Evolutionary conservation across 2,888 invertebrate genomes (phyloP).

Genomic region (Conomelus anceps): DNA sequence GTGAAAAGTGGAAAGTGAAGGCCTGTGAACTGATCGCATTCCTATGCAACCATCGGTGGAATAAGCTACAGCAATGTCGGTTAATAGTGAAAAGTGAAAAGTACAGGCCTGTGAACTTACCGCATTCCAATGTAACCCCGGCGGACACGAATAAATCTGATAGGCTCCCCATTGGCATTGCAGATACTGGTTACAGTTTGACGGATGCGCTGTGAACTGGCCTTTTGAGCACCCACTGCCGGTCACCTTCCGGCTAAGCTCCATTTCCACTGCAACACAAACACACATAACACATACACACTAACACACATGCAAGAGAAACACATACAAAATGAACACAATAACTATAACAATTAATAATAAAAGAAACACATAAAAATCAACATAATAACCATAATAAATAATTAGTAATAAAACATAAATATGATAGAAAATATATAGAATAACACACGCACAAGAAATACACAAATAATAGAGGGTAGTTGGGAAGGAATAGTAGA

Average conservation of each 20-base stretch:
- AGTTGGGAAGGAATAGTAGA: too few species aligned
- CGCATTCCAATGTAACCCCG: constrained; percentile 67
- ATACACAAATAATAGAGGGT: too few species aligned
- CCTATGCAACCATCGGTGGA: too few species aligned
- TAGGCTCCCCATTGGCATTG: constrained; percentile 74
- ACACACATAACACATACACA: constrained; percentile 1
- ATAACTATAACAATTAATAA: too few species aligned
- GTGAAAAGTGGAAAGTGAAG: too few species aligned
- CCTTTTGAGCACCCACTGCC: constrained; percentile 32
- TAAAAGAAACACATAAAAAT: background rate
- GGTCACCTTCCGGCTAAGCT: background rate
- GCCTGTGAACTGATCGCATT: too few species aligned
- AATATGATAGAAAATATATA: too few species aligned
- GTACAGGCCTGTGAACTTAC: constrained; percentile 41
- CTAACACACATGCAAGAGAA: too few species aligned
- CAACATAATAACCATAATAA: too few species aligned
- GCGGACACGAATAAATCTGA: constrained; percentile 62
- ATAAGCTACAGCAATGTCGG: too few species aligned
- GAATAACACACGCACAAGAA: too few species aligned
- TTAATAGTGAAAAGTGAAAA: background rate
- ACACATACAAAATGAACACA: background rate
- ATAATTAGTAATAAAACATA: too few species aligned
- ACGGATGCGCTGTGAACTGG: constrained; percentile 53
- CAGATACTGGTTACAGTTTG: constrained; percentile 65
- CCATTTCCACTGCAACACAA: background rate